Evolutionary conservation across 2,797 vertebrate species (phyloP).

Genomic region (Bovichtus diacanthus): DNA sequence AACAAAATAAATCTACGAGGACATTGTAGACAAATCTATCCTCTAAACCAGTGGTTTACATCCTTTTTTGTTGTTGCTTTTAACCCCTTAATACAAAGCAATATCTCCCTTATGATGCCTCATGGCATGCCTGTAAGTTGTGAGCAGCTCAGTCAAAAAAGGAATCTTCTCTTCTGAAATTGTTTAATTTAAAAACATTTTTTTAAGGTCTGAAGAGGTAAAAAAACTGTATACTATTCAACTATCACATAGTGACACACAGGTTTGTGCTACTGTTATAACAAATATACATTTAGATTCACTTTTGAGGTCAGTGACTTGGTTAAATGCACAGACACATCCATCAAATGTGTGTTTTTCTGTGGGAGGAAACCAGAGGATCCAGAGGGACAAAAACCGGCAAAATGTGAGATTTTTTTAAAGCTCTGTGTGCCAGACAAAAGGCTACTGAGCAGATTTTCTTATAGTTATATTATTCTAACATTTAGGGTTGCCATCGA

Average conservation of each 20-base stretch:
- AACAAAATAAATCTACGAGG: background rate
- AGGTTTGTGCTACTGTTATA: background rate
- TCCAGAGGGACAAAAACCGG: accelerated
- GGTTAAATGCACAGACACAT: background rate
- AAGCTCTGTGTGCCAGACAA: background rate
- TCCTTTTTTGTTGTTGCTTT: too few species aligned
- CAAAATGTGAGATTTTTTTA: background rate
- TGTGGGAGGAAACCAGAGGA: background rate
- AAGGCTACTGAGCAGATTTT: background rate
- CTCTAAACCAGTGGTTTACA: too few species aligned
- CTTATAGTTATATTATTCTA: background rate
- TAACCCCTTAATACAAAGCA: too few species aligned
- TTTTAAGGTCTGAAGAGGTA: background rate
- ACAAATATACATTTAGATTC: background rate
- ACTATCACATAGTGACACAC: background rate
- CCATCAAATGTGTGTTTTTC: background rate
- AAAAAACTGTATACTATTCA: background rate
- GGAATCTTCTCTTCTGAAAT: background rate
- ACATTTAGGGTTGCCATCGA: background rate
- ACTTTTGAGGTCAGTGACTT: background rate
- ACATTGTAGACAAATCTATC: background rate
- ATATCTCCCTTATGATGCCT: too few species aligned
- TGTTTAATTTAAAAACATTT: too few species aligned
- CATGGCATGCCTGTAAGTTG: too few species aligned
- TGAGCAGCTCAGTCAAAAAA: background rate